A percentile compares a stretch with the other conserved stretches of the same genome.
Evolutionary conservation across 2,888 invertebrate genomes (phyloP).

Genomic region (Bellardia bayeri): DNA sequence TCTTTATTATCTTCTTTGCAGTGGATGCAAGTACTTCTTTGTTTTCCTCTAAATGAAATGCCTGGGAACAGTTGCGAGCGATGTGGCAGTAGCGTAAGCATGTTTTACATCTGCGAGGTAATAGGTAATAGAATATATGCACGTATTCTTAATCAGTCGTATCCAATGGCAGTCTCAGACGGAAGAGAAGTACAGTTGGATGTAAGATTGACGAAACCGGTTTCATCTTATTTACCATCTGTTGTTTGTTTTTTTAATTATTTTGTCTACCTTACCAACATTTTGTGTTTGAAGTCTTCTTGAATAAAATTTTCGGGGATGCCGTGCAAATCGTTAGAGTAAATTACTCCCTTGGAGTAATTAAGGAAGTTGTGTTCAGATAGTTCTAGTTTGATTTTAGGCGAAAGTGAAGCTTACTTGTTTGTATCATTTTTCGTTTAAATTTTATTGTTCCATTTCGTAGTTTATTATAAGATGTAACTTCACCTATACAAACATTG

Average conservation of each 20-base stretch:
- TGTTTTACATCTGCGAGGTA: neutral
- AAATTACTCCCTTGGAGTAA: slow-evolving; percentile 20
- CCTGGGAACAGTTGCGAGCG: neutral
- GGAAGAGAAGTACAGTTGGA: neutral
- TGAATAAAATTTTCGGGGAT: slow-evolving; percentile 1
- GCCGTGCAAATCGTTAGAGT: neutral
- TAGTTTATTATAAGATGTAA: no score
- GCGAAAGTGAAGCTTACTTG: neutral
- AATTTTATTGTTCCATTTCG: no score
- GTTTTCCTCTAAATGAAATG: neutral
- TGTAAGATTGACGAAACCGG: neutral
- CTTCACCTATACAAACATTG: no score
- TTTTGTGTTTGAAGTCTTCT: neutral
- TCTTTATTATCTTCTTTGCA: neutral
- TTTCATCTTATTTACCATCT: neutral
- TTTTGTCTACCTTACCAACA: neutral
- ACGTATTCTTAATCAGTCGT: neutral
- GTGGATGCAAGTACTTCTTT: neutral
- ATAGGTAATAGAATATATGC: neutral
- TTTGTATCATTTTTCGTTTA: no score
- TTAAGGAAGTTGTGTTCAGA: slow-evolving; percentile 10
- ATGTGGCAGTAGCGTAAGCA: neutral
- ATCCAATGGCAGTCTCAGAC: neutral
- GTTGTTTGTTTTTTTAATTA: neutral
- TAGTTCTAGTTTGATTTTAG: neutral